A percentile compares a stretch with the other conserved stretches of the same genome.
Conservation (phyloP, 2,113 vertebrate genomes). For the Cichladusa arquata region DNA sequence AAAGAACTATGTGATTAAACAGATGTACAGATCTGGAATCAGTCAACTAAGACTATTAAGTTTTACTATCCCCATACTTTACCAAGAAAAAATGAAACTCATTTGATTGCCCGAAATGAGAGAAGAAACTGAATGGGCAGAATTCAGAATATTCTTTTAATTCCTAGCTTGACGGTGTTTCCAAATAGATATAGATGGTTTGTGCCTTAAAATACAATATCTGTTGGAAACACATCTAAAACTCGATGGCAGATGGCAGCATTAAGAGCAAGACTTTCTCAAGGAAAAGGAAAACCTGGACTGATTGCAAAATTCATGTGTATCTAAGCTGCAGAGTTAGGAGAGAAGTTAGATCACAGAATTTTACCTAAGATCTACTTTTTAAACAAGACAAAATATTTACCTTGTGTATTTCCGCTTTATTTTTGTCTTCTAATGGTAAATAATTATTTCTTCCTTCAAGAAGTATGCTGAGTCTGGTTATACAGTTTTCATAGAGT, state of each 20-base stretch:
- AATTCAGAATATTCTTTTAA: not conserved
- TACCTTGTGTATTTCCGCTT: not conserved
- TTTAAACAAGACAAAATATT: not conserved
- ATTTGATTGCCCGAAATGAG: not conserved
- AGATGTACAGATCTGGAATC: not conserved
- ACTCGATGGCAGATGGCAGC: not conserved
- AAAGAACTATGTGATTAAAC: not conserved
- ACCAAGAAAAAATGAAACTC: not conserved
- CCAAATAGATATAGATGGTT: rapidly evolving
- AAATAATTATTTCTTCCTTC: not conserved
- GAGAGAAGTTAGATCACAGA: not conserved
- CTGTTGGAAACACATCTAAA: not conserved
- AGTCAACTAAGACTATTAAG: not conserved
- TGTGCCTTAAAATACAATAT: not conserved
- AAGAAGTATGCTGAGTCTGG: not conserved
- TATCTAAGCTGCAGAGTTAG: not conserved
- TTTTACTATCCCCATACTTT: not conserved
- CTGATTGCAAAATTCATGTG: not conserved
- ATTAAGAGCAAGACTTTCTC: not conserved
- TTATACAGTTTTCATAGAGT: not conserved
- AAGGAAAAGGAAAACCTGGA: not conserved
- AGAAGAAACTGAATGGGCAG: not conserved
- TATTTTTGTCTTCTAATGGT: not conserved
- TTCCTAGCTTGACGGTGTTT: not conserved
- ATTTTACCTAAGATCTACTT: not conserved